Evolutionary conservation across 2,113 vertebrate species (phyloP).

Genomic region (Murina feae): DNA sequence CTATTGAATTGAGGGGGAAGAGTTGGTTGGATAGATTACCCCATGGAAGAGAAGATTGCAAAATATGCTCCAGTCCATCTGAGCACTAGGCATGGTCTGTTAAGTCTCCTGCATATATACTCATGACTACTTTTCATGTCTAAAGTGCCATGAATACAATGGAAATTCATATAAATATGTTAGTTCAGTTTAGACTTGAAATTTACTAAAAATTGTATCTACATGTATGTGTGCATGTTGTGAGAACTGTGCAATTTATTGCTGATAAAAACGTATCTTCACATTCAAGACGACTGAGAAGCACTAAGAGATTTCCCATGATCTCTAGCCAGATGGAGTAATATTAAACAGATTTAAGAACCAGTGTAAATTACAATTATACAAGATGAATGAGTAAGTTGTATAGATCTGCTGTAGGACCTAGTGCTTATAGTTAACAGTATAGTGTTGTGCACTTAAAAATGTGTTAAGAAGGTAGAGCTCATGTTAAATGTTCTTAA

Average conservation of each 20-base stretch:
- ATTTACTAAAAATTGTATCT: background rate
- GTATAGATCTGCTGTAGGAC: background rate
- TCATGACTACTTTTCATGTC: background rate
- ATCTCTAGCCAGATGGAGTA: background rate
- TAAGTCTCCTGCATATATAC: background rate
- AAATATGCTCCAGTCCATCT: background rate
- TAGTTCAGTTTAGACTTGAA: slow-evolving; percentile 13
- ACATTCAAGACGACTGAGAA: background rate
- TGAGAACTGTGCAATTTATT: slow-evolving; percentile 18
- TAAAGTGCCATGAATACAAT: background rate
- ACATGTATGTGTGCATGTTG: background rate
- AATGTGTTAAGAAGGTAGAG: background rate
- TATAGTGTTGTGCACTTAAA: background rate
- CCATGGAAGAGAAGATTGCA: background rate
- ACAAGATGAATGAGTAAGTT: background rate
- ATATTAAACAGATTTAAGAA: background rate
- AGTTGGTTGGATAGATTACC: background rate
- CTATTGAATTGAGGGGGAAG: background rate
- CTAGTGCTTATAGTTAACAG: background rate
- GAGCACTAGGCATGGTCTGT: background rate
- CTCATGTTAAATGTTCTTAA: background rate
- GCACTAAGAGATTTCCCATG: background rate
- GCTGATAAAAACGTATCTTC: background rate
- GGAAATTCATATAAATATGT: background rate
- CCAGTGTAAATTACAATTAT: background rate